Conservation (phyloP, 2,797 vertebrate genomes). For the Oreortyx pictus region DNA sequence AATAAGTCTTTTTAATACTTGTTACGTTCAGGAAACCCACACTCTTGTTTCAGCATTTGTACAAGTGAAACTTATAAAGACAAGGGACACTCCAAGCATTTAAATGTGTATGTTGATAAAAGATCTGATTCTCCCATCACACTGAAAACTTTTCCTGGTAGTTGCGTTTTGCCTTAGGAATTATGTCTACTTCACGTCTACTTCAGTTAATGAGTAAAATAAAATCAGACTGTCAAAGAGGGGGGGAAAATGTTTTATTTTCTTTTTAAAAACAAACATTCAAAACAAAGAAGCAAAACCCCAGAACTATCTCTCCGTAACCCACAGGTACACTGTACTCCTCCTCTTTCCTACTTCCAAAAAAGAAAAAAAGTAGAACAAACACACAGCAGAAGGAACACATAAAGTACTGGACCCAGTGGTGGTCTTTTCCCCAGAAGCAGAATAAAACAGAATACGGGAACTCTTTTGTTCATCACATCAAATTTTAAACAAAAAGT, state of each 20-base stretch:
- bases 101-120: background rate
- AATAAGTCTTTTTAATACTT: background rate
- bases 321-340: background rate
- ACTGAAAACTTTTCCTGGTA: background rate
- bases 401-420: background rate
- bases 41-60: background rate
- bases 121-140: background rate
- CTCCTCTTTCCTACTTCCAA: background rate
- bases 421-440: background rate
- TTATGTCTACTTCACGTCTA: background rate
- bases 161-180: background rate
- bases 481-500: background rate
- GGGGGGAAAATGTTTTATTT: background rate
- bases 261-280: background rate
- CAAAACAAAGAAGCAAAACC: background rate
- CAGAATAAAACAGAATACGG: background rate
- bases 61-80: background rate
- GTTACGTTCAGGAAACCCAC: background rate
- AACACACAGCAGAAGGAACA: background rate
- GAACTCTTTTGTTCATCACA: background rate
- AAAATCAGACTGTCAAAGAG: background rate
- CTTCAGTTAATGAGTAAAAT: background rate
- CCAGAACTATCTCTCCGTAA: background rate
- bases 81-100: background rate
- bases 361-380: background rate